Conservation (phyloP, 2,797 vertebrate species). For the Clarias platycephalus region DNA sequence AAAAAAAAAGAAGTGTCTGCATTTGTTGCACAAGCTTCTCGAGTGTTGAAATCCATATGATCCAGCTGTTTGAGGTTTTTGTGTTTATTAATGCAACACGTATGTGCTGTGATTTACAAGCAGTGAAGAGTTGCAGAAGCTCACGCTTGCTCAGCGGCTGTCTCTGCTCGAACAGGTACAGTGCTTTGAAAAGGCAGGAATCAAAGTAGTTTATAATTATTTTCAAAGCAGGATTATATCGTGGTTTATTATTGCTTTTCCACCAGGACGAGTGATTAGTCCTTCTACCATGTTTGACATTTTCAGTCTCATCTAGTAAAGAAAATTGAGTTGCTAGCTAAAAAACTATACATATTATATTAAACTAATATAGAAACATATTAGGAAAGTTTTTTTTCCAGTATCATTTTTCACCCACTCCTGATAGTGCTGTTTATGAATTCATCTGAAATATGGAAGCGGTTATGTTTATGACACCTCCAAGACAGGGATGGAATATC, state of each 20-base stretch:
- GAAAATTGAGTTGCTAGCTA: not conserved
- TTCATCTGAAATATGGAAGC: not conserved
- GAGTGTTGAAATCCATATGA: conserved; percentile 31
- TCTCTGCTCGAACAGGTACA: not conserved
- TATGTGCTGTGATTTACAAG: conserved; percentile 22
- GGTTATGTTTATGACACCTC: not conserved
- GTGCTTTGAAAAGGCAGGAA: not conserved
- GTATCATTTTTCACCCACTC: not conserved
- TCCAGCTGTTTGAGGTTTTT: conserved; percentile 29
- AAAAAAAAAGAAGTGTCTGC: conserved; percentile 12
- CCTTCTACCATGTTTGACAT: not conserved
- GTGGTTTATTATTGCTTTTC: not conserved
- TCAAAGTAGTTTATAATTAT: conserved; percentile 12
- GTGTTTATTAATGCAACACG: conserved; percentile 32
- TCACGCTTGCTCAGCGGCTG: not conserved
- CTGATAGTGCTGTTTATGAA: not conserved
- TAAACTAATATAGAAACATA: not conserved
- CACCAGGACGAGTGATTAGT: not conserved
- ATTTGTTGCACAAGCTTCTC: conserved; percentile 14
- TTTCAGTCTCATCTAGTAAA: not conserved
- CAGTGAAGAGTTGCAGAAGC: conserved; percentile 15
- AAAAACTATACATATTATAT: not conserved
- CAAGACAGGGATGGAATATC: not conserved
- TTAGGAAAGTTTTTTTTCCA: not conserved
- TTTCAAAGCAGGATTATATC: not conserved